Evolutionary conservation across 2,888 invertebrate species (phyloP).

Genomic region (Drosophila kambysellisi): DNA sequence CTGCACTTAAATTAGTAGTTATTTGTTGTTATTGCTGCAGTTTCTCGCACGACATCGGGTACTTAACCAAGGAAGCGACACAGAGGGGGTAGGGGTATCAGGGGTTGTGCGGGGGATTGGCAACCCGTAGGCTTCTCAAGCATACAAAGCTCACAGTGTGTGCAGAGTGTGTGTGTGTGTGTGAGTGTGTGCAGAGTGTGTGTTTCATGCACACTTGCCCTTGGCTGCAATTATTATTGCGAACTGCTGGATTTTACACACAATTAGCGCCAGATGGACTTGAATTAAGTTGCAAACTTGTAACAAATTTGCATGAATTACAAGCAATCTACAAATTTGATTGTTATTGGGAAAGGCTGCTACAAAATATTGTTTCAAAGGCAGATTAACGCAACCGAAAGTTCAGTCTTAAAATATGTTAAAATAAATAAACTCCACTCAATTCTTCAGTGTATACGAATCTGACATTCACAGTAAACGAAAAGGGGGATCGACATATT

Average conservation of each 20-base stretch:
- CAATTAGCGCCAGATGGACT: constrained; percentile 29
- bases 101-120: not conserved
- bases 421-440: not conserved
- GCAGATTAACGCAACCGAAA: not conserved
- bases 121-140: not conserved
- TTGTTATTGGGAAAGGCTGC: not conserved
- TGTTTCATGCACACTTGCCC: not conserved
- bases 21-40: constrained; percentile 36
- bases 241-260: constrained; percentile 23
- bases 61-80: constrained; percentile 53
- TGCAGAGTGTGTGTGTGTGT: not conserved
- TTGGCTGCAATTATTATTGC: constrained; percentile 35
- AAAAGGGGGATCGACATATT: not conserved
- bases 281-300: constrained; percentile 6
- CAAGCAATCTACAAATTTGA: not conserved
- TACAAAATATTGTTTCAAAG: not conserved
- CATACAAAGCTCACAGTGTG: not conserved
- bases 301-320: not conserved
- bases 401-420: not conserved
- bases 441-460: not conserved
- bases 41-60: constrained; percentile 66
- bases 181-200: not conserved
- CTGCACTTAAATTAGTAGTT: constrained; percentile 39
- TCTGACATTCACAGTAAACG: not conserved
- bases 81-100: not conserved